A percentile compares a stretch with the other conserved stretches of the same genome.
phyloP scores from a whole-genome alignment of 2,797 vertebrate genomes.

The Sparus aurata region DNA sequence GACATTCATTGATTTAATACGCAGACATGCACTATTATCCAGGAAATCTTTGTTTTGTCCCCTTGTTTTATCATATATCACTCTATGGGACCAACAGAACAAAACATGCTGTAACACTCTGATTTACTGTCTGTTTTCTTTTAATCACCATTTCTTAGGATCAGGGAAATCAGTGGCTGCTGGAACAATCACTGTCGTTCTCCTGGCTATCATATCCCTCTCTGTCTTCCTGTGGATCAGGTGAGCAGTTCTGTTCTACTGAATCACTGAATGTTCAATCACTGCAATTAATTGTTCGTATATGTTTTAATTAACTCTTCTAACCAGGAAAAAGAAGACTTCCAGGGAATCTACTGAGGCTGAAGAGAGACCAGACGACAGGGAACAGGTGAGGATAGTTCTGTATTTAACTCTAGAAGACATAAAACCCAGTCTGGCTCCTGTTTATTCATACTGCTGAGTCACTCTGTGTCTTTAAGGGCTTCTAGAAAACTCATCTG shows the following conservation, averaged over 20 bases:
- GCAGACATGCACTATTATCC: too few species aligned
- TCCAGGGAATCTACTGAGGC: not conserved
- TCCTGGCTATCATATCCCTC: not conserved
- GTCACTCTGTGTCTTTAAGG: not conserved
- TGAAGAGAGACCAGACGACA: not conserved
- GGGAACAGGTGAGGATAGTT: conserved; percentile 21
- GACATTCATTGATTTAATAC: too few species aligned
- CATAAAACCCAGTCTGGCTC: not conserved
- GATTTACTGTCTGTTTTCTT: not conserved
- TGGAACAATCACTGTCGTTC: not conserved
- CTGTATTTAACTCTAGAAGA: too few species aligned
- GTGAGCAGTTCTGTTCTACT: not conserved
- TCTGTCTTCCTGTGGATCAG: conserved; percentile 17
- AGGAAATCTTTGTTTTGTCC: too few species aligned
- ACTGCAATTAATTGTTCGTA: too few species aligned
- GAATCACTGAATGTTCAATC: not conserved
- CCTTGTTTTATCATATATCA: too few species aligned
- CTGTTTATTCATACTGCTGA: not conserved
- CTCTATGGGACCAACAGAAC: not conserved
- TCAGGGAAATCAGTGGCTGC: not conserved
- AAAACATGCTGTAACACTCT: not conserved
- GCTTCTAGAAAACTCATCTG: not conserved
- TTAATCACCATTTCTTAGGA: not conserved
- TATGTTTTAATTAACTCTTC: not conserved
- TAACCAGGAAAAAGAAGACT: conserved; percentile 19